Evolutionary conservation across 2,888 invertebrate genomes (phyloP).

Genomic region (Hypsopygia costalis): DNA sequence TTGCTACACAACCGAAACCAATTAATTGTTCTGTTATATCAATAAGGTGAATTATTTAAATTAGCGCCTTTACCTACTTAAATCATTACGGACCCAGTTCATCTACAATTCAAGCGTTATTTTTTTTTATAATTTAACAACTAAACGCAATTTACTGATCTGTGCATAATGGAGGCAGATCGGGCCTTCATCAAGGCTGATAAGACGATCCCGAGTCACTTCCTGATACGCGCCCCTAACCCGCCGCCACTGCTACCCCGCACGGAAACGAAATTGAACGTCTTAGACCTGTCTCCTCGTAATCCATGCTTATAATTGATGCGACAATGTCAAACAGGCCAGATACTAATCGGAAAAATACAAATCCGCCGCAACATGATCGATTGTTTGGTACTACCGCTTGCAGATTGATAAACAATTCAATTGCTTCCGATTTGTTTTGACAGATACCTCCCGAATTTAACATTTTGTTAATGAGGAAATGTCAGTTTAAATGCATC

Average conservation of each 20-base stretch:
- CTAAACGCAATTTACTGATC: slow-evolving; percentile 21
- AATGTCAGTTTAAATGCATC: slow-evolving; percentile 15
- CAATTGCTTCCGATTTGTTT: slow-evolving; percentile 19
- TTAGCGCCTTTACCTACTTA: too few relatives aligned
- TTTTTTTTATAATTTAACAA: slow-evolving; percentile 1
- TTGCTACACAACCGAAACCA: too few relatives aligned
- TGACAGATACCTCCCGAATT: slow-evolving; percentile 19
- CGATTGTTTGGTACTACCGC: slow-evolving; percentile 46
- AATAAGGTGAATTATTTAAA: too few relatives aligned
- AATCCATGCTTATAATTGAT: slow-evolving; percentile 79
- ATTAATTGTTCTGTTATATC: too few relatives aligned
- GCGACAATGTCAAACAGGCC: slow-evolving; percentile 73
- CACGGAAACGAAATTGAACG: slow-evolving; percentile 65
- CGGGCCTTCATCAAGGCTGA: slow-evolving; percentile 51
- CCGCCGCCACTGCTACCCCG: slow-evolving; percentile 25
- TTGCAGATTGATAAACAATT: slow-evolving; percentile 26
- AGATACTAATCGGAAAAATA: slow-evolving; percentile 76
- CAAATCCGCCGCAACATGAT: slow-evolving; percentile 69
- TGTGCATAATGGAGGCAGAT: slow-evolving; percentile 42
- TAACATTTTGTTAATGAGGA: slow-evolving; percentile 8
- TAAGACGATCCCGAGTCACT: slow-evolving; percentile 55
- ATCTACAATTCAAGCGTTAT: too few relatives aligned
- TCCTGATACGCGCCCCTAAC: slow-evolving; percentile 53
- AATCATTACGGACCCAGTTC: too few relatives aligned
- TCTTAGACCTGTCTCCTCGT: slow-evolving; percentile 72